phyloP scores from a whole-genome alignment of 2,888 invertebrate species.

The Apotomis betuletana region DNA sequence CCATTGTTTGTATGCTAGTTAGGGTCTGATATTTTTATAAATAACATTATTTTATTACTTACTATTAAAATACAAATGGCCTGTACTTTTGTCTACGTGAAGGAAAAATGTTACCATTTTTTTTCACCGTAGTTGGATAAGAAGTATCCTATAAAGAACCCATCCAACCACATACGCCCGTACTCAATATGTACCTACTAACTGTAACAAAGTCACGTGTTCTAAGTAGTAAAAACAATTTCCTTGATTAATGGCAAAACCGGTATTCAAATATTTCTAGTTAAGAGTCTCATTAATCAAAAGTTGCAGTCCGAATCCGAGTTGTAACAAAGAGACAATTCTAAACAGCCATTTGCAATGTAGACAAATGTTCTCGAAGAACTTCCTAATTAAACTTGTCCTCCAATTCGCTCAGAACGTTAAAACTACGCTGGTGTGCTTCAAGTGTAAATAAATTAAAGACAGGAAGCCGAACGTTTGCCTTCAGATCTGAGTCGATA shows the following conservation, averaged over 20 bases:
- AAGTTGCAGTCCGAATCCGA: constrained; percentile 19
- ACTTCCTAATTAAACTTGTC: constrained; percentile 30
- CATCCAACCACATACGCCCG: too few relatives aligned
- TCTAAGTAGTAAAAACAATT: background rate
- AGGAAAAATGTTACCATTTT: too few relatives aligned
- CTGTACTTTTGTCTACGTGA: too few relatives aligned
- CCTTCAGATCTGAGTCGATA: constrained; percentile 18
- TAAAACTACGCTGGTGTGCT: constrained; percentile 17
- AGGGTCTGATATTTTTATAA: too few relatives aligned
- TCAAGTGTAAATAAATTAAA: constrained; percentile 28
- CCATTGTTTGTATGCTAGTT: too few relatives aligned
- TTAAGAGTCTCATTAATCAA: constrained; percentile 16
- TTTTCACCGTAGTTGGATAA: too few relatives aligned
- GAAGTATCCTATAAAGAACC: too few relatives aligned
- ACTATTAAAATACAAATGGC: too few relatives aligned
- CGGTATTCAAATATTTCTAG: constrained; percentile 4
- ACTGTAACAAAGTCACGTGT: too few relatives aligned
- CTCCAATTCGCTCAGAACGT: constrained; percentile 10
- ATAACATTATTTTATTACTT: too few relatives aligned
- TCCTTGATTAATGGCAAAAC: constrained; percentile 1
- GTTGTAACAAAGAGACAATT: constrained; percentile 17
- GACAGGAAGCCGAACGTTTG: constrained; percentile 21
- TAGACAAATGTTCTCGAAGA: constrained; percentile 15
- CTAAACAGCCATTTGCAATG: constrained; percentile 21
- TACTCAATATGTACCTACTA: too few relatives aligned